These are phyloP conservation scores for Plectrocnemia conspersa DNA, from an alignment of 1,140 invertebrate genomes.

Conservation along the genomic window DNA sequence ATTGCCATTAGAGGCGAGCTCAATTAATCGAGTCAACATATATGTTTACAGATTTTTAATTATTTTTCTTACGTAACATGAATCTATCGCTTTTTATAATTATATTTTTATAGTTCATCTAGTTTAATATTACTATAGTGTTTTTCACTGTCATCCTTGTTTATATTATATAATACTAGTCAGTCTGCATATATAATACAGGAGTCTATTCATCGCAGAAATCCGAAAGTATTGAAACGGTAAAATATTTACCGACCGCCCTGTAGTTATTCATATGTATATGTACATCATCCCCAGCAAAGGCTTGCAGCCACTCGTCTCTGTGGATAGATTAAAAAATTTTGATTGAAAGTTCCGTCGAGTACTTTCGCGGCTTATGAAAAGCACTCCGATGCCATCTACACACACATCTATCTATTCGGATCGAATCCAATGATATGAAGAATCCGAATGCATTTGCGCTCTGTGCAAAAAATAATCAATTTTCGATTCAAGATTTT, in stretches of 20 bases:
- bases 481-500: neutral
- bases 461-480: neutral
- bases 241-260: neutral
- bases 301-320: conserved; percentile 2
- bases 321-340: conserved; percentile 17
- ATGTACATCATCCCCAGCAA: neutral
- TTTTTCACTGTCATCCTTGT: no score
- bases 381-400: conserved; percentile 6
- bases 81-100: no score
- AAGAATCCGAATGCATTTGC: conserved; percentile 4
- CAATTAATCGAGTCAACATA: no score
- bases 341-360: conserved; percentile 19
- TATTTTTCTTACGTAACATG: no score
- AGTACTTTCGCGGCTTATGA: conserved; percentile 7
- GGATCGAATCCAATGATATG: conserved; percentile 7
- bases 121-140: no score
- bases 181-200: no score
- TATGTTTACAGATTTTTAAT: no score
- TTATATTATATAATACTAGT: no score
- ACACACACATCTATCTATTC: conserved; percentile 7
- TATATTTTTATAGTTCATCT: no score
- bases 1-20: no score
- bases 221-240: neutral
- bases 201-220: neutral
- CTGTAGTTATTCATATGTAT: neutral